Evolutionary conservation across 2,113 vertebrate species (phyloP), one percentile per base, ranked within the genome.

Genomic region (Misgurnus anguillicaudatus): DNA sequence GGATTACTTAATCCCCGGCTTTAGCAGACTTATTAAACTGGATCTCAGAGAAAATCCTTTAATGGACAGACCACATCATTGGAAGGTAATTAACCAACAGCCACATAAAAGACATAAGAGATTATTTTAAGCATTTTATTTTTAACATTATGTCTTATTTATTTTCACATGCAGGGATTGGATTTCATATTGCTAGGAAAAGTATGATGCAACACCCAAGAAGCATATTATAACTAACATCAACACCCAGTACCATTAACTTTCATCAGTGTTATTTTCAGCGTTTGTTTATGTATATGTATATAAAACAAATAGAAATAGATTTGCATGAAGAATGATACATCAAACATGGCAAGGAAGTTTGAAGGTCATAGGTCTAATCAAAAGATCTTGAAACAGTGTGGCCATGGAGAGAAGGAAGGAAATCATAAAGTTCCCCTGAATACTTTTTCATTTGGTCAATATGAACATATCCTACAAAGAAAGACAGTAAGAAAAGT

Each of bases 371-470:
- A 16, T 3, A 51, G 48, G 62, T 79, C 61, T 63, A 80, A 68
- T 71, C 58, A 51, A 47, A 70, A 8, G 63, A 67, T 58, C 84
- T 86, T 62, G 81, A 88, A 68, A 77, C 78, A 3, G 78, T 87
- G 64, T 78, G 90, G 6, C 16, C 84, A 17, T 85, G 75, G 80
- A 76, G 76, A 39, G 11, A 53, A 0, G 84, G 86, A 77, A 68
- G 38, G 72, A 88, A 83, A 79, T 92, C 91, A 21, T 78, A 65
- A 61, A 92, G 78, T 75, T 88, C 83, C 5, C 89, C 91, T 11
- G 85, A 82, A 81, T 89, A 93, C 81, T 80, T 91, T 57, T 72
- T 85, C 67, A 93, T 85, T 47, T 80, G 75, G 21, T 90, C 84
- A 68, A 88, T 86, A 68, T 80, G 85, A 76, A 89, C 16, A 39